Conservation (phyloP, 2,797 vertebrate genomes). For the Tolypeutes matacus region DNA sequence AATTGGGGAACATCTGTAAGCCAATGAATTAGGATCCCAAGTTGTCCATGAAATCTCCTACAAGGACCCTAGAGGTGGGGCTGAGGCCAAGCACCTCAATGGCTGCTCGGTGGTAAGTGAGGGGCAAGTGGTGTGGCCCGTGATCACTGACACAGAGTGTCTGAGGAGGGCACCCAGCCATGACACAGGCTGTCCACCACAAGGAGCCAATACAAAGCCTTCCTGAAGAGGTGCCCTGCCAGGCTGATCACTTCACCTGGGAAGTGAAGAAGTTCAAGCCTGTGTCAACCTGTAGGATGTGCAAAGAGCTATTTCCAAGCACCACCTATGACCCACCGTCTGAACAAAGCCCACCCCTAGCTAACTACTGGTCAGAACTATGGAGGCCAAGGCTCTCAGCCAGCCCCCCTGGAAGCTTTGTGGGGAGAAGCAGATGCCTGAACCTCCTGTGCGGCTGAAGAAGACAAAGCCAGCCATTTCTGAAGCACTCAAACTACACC, state of each 20-base stretch:
- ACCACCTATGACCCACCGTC: not conserved
- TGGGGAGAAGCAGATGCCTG: too few species aligned
- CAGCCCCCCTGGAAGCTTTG: too few species aligned
- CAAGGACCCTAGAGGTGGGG: not conserved
- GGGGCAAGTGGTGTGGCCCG: not conserved
- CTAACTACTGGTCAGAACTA: rapidly evolving
- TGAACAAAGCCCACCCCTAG: not conserved
- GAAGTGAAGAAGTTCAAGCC: too few species aligned
- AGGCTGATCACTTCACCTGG: not conserved
- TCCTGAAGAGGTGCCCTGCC: not conserved
- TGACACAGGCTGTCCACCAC: not conserved
- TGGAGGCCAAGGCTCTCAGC: not conserved
- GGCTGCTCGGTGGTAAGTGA: not conserved
- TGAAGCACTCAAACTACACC: too few species aligned
- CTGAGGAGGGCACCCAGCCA: not conserved
- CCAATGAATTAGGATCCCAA: not conserved
- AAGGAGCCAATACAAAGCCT: not conserved
- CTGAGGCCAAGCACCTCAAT: not conserved
- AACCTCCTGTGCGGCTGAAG: too few species aligned
- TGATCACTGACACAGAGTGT: not conserved
- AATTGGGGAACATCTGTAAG: not conserved
- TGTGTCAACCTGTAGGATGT: not conserved
- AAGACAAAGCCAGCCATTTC: too few species aligned
- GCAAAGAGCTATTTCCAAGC: not conserved
- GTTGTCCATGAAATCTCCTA: not conserved